These are phyloP conservation scores for Minunthozetes semirufus DNA, from an alignment of 2,888 invertebrate species.

Conservation along the genomic window DNA sequence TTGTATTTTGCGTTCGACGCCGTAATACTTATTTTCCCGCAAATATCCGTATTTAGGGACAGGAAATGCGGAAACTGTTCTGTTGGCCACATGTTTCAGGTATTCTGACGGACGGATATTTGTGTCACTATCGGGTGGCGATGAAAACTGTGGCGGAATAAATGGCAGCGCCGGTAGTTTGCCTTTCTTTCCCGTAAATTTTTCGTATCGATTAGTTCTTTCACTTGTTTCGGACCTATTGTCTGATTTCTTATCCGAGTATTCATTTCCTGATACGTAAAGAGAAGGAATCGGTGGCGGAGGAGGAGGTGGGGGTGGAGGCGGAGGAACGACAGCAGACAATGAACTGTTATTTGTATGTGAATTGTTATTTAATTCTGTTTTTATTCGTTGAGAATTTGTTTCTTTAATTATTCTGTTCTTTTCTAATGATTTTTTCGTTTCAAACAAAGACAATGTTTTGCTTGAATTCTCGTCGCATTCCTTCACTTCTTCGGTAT, in stretches of 20 bases:
- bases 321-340: neutral
- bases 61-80: slow-evolving; percentile 27
- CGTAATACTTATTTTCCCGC: slow-evolving; percentile 25
- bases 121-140: slow-evolving; percentile 63
- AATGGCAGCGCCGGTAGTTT: slow-evolving; percentile 59
- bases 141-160: slow-evolving; percentile 81
- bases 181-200: slow-evolving; percentile 27
- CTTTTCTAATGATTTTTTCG: slow-evolving; percentile 16
- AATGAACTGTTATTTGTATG: neutral
- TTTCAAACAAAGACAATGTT: neutral
- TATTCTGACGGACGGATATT: slow-evolving; percentile 89
- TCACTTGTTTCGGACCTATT: slow-evolving; percentile 38
- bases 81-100: slow-evolving; percentile 64
- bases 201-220: slow-evolving; percentile 33
- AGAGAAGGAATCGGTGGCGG: slow-evolving; percentile 37
- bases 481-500: neutral
- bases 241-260: slow-evolving; percentile 35
- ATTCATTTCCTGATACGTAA: slow-evolving; percentile 3
- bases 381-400: slow-evolving; percentile 8
- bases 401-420: neutral
- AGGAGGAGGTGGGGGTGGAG: slow-evolving; percentile 38
- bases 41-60: slow-evolving; percentile 33
- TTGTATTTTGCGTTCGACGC: slow-evolving; percentile 24
- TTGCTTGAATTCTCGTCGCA: slow-evolving; percentile 15
- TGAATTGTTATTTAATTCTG: slow-evolving; percentile 8